Conservation (phyloP, 2,113 vertebrate genomes). For the Ranitomeya variabilis region DNA sequence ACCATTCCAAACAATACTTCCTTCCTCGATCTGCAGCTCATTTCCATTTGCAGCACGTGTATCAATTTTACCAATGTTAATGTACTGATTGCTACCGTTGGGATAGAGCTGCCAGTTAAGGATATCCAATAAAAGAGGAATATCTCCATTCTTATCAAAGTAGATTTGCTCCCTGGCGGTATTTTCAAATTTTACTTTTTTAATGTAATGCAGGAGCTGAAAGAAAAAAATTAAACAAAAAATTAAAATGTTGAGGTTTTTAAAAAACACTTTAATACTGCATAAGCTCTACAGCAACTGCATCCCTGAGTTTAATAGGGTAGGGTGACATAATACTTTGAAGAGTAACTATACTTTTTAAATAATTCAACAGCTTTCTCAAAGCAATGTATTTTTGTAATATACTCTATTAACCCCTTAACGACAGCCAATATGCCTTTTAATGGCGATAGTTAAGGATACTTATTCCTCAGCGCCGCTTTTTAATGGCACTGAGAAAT, state of each 20-base stretch:
- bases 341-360: too few species aligned
- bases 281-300: too few species aligned
- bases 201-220: slow-evolving; percentile 33
- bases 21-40: slow-evolving; percentile 4
- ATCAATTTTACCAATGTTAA: slow-evolving; percentile 32
- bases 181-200: slow-evolving; percentile 29
- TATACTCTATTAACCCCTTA: too few species aligned
- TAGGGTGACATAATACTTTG: too few species aligned
- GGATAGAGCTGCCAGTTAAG: slow-evolving; percentile 40
- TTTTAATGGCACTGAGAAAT: too few species aligned
- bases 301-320: too few species aligned
- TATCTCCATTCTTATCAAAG: slow-evolving; percentile 51
- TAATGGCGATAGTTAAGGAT: too few species aligned
- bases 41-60: slow-evolving; percentile 6
- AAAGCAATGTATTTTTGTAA: too few species aligned
- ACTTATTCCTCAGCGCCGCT: too few species aligned
- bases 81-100: slow-evolving; percentile 40
- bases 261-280: too few species aligned
- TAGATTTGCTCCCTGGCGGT: slow-evolving; percentile 28
- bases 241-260: not conserved
- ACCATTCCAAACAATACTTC: slow-evolving; percentile 38
- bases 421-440: too few species aligned
- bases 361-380: too few species aligned
- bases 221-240: not conserved
- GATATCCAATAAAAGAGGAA: slow-evolving; percentile 28